Conservation (phyloP, 2,888 invertebrate genomes). For the Pinctada fucata region DNA sequence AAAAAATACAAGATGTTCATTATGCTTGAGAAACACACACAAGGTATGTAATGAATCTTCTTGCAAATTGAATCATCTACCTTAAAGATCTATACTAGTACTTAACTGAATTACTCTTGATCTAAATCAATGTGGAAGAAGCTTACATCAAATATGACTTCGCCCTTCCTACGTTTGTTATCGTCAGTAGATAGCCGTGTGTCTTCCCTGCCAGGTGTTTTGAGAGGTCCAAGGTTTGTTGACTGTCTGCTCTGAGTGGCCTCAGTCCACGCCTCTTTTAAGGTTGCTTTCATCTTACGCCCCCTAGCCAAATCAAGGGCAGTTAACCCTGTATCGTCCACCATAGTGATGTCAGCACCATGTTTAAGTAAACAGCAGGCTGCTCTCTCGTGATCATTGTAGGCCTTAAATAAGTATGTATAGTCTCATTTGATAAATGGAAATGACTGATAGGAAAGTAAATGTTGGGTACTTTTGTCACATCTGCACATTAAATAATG, state of each 20-base stretch:
- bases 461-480: background rate
- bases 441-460: background rate
- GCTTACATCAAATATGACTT: slow-evolving; percentile 73
- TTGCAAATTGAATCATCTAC: too few relatives aligned
- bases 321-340: slow-evolving; percentile 72
- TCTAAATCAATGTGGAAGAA: too few relatives aligned
- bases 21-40: too few relatives aligned
- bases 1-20: too few relatives aligned
- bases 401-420: slow-evolving; percentile 60
- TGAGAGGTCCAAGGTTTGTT: slow-evolving; percentile 61
- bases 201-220: slow-evolving; percentile 53
- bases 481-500: background rate
- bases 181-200: slow-evolving; percentile 50
- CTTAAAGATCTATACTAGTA: too few relatives aligned
- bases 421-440: background rate
- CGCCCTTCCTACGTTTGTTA: slow-evolving; percentile 53
- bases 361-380: slow-evolving; percentile 64
- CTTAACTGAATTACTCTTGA: too few relatives aligned
- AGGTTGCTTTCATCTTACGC: slow-evolving; percentile 65
- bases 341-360: slow-evolving; percentile 72
- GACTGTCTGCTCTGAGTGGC: slow-evolving; percentile 56
- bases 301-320: slow-evolving; percentile 73
- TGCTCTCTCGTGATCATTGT: slow-evolving; percentile 71
- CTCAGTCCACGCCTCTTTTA: slow-evolving; percentile 72
- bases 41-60: too few relatives aligned